Evolutionary conservation across 1,140 invertebrate genomes (phyloP).

Genomic region (Temnothorax longispinosus): DNA sequence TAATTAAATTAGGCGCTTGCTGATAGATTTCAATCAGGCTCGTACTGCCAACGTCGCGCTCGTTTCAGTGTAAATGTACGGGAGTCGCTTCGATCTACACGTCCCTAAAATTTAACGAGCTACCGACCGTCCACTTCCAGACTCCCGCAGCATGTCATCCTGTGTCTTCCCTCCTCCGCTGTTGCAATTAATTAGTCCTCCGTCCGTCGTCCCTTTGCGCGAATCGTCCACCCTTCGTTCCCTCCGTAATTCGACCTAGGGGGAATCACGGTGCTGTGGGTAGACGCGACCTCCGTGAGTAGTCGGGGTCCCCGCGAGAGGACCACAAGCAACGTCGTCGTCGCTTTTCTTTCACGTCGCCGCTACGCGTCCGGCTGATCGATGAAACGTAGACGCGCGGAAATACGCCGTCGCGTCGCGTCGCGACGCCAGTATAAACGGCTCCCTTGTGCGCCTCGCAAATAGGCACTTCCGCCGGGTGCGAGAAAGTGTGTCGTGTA

Average conservation of each 20-base stretch:
- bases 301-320: slow-evolving; percentile 34
- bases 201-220: slow-evolving; percentile 35
- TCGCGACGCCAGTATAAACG: slow-evolving; percentile 13
- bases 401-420: slow-evolving; percentile 25
- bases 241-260: slow-evolving; percentile 70
- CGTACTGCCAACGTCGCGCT: slow-evolving; percentile 44
- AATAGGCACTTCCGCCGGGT: slow-evolving; percentile 51
- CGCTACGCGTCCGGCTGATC: neutral
- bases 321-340: slow-evolving; percentile 37
- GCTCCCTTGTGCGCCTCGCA: slow-evolving; percentile 46
- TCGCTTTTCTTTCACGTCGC: neutral
- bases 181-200: slow-evolving; percentile 76
- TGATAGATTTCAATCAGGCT: slow-evolving; percentile 77
- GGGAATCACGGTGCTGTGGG: slow-evolving; percentile 64
- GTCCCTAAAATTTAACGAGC: slow-evolving; percentile 77
- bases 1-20: slow-evolving; percentile 76
- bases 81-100: slow-evolving; percentile 64
- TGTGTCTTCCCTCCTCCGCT: slow-evolving; percentile 45
- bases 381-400: slow-evolving; percentile 31
- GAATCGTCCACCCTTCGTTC: slow-evolving; percentile 23
- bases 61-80: slow-evolving; percentile 59
- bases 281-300: slow-evolving; percentile 21
- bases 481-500: slow-evolving; percentile 69
- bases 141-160: slow-evolving; percentile 72
- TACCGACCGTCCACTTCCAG: slow-evolving; percentile 63